Conservation (phyloP, 2,888 invertebrate genomes). For the Euplagia quadripunctaria region DNA sequence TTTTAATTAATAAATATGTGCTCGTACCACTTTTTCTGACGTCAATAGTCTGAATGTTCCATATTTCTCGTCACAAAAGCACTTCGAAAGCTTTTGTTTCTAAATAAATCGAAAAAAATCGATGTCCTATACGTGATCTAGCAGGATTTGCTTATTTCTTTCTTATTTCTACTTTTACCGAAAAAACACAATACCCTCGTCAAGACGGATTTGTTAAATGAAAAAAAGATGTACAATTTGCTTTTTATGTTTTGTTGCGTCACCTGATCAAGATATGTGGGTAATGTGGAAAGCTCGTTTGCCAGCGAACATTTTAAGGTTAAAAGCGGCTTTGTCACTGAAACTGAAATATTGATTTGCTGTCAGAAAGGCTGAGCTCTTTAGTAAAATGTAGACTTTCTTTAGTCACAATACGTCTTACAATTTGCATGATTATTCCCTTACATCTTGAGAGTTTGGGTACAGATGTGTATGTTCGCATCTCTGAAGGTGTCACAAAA, state of each 20-base stretch:
- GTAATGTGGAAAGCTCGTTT: constrained; percentile 58
- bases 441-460: neutral
- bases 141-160: constrained; percentile 80
- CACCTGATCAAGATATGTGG: constrained; percentile 77
- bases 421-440: neutral
- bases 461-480: neutral
- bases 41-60: constrained; percentile 40
- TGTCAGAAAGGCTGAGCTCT: constrained; percentile 25
- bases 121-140: constrained; percentile 74
- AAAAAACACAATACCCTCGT: constrained; percentile 81
- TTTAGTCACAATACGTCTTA: neutral
- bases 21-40: constrained; percentile 35
- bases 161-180: constrained; percentile 76
- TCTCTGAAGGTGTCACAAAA: neutral
- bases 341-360: constrained; percentile 43
- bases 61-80: constrained; percentile 52
- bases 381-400: constrained; percentile 1
- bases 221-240: constrained; percentile 82
- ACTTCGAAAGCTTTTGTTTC: constrained; percentile 47
- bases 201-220: constrained; percentile 84
- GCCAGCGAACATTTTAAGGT: constrained; percentile 44
- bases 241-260: constrained; percentile 81
- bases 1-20: constrained; percentile 48
- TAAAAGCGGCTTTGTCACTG: constrained; percentile 34
- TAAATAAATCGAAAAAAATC: constrained; percentile 70